These are phyloP conservation scores for Meloidogyne exigua DNA, from an alignment of 1,140 invertebrate species.

Conservation along the genomic window DNA sequence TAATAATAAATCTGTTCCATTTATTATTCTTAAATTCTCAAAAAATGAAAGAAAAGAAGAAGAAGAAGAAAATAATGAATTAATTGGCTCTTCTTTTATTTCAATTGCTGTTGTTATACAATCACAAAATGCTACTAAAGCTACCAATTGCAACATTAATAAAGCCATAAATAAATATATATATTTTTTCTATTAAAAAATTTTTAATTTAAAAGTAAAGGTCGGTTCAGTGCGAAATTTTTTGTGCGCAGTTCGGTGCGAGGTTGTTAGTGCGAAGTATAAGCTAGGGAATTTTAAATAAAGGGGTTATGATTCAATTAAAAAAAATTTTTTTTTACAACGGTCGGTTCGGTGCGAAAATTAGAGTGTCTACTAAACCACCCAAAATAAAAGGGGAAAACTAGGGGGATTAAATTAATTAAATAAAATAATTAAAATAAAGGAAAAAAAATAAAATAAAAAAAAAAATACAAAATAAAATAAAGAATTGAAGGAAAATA, in stretches of 20 bases:
- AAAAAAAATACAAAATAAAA: too few species aligned
- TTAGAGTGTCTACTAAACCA: too few species aligned
- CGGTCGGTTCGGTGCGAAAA: too few species aligned
- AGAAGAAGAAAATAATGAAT: background rate
- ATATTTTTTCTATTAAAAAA: background rate
- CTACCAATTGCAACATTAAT: constrained; percentile 19
- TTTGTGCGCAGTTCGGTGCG: too few species aligned
- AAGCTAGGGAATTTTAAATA: too few species aligned
- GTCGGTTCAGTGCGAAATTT: too few species aligned
- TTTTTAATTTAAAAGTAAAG: background rate
- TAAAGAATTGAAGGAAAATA: too few species aligned
- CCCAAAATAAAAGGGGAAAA: background rate
- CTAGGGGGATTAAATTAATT: background rate
- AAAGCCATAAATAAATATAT: constrained; percentile 26
- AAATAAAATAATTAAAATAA: background rate
- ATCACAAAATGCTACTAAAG: constrained; percentile 22
- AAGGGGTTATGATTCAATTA: too few species aligned
- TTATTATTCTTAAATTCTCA: background rate
- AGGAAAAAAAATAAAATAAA: too few species aligned
- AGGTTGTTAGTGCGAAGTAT: too few species aligned
- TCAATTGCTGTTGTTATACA: constrained; percentile 4
- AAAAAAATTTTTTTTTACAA: too few species aligned
- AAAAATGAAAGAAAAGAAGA: background rate
- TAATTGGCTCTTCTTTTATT: constrained; percentile 19
- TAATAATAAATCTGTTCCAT: constrained; percentile 17